Base-by-base conservation (phyloP, 2,797 vertebrate genomes). In the Poeciliopsis presidionis region DNA sequence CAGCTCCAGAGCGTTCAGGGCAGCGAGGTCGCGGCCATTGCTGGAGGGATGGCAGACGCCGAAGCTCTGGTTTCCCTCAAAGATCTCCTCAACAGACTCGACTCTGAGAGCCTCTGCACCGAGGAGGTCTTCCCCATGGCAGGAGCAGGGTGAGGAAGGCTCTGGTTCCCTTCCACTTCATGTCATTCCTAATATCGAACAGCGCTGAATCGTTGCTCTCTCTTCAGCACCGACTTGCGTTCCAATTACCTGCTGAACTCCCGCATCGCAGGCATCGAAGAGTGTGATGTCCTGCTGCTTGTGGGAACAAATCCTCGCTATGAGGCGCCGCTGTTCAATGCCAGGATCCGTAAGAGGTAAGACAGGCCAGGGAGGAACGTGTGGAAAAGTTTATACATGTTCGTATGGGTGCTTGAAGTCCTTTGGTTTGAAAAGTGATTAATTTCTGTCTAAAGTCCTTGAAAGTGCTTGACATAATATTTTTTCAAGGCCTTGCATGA, bases 171-270 rank as follows among this genome's bases (percentile, higher is more conserved):
- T 20, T 5, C 39, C 14, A 16, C 33, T 46, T 14, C 55, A 33
- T 3, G 36, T 18, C 0, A 30, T 20, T 43, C 33, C 28, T 6
- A 7, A 30, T 41, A 39, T 5, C 30, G 53, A 28, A 77, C 39
- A 1, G 28, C 0, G 20, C 30, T 43, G 0, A 51, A 1, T n/a
- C 6, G 1, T 14, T 30, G 11, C 3, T 71, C 39, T 75, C 13
- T 72, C 57, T 82, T 83, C 2, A 99, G 98, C 81, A 96, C 97
- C 67, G 98, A 99, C 93, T 92, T 99, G 76, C 97, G 98, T 80
- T 99, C 98, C 43, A 99, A 97, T 94, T 99, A 99, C 94, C 94
- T 99, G 88, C 93, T 99, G 90, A 99, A 99, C 92, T 95, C 96
- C 43, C 96, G 96, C 88, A 99, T 99, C 78, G 84, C 95, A 0